Evolutionary conservation across 2,888 invertebrate species (phyloP).

Genomic region (Drosophila trichaetosa): DNA sequence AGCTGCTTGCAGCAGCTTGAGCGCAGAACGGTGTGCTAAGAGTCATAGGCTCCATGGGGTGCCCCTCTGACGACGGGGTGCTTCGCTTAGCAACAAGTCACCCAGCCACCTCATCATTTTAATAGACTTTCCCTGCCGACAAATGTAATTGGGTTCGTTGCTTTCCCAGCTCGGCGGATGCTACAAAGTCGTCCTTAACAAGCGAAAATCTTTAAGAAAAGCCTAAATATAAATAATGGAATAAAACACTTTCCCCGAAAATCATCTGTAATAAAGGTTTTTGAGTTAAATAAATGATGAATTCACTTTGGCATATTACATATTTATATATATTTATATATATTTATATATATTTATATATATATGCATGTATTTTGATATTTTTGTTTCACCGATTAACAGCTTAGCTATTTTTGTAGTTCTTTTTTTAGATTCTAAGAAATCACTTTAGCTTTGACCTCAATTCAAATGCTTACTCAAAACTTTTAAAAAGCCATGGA

Average conservation of each 20-base stretch:
- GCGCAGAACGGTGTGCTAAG: neutral
- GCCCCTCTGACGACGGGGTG: conserved; percentile 42
- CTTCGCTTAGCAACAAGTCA: conserved; percentile 15
- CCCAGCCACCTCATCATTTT: conserved; percentile 36
- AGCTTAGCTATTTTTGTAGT: neutral
- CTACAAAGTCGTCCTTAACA: conserved; percentile 1
- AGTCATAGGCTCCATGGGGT: conserved; percentile 28
- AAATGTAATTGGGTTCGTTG: conserved; percentile 52
- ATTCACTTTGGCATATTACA: neutral
- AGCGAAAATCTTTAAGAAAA: conserved; percentile 52
- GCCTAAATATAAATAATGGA: conserved; percentile 5
- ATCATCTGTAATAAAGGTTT: neutral
- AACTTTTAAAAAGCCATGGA: conserved; percentile 13
- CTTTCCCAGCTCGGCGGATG: neutral
- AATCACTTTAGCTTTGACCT: neutral
- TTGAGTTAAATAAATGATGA: neutral
- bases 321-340: neutral
- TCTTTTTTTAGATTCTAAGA: too few species aligned
- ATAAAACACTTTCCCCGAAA: neutral
- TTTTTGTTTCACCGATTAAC: neutral
- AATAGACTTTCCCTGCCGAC: conserved; percentile 50
- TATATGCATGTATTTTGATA: neutral
- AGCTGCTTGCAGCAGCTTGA: neutral
- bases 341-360: neutral
- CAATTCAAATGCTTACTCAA: neutral